Evolutionary conservation across 2,888 invertebrate species (phyloP).

Genomic region (Alcis repandata): DNA sequence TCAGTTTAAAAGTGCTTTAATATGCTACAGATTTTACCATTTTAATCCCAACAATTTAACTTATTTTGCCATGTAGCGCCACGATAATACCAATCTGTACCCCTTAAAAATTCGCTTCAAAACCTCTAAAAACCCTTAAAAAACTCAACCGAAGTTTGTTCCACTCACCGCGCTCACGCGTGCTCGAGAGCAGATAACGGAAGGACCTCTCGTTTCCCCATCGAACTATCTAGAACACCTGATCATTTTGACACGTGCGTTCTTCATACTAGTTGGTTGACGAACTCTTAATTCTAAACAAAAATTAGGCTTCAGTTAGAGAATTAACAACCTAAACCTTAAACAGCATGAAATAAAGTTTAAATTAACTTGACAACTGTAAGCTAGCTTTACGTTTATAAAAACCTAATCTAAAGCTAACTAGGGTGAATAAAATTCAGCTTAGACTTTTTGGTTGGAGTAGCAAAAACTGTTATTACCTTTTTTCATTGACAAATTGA

Average conservation of each 20-base stretch:
- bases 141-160: conserved; percentile 2
- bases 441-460: neutral
- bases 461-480: neutral
- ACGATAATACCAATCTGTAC: neutral
- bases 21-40: too few species aligned
- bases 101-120: neutral
- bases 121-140: neutral
- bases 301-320: neutral
- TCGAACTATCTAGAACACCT: conserved; percentile 51
- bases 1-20: too few species aligned
- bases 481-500: neutral
- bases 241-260: conserved; percentile 52
- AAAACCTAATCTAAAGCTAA: neutral
- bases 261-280: neutral
- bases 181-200: conserved; percentile 68
- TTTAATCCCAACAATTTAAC: too few species aligned
- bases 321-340: neutral
- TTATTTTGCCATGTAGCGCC: neutral
- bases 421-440: neutral
- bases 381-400: neutral
- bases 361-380: neutral
- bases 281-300: neutral
- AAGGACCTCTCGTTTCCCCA: conserved; percentile 48
- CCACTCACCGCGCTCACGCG: conserved; percentile 52
- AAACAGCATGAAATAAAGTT: neutral